Base-by-base conservation (phyloP, 2,888 invertebrate genomes). In the Julus scanicus region DNA sequence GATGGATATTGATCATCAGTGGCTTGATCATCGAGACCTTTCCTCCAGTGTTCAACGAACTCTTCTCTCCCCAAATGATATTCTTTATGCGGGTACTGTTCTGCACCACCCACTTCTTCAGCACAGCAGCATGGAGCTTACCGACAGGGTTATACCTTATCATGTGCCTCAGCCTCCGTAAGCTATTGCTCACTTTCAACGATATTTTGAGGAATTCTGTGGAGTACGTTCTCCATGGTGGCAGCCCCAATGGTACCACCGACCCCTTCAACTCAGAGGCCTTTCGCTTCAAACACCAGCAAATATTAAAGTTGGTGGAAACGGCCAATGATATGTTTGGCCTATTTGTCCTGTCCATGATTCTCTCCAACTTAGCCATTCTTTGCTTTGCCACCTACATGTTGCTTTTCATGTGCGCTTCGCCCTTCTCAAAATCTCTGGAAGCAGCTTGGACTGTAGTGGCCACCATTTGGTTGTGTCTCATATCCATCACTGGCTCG, bases 341-440 rank as follows among this genome's bases (percentile, higher is more conserved):
- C 5, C 44, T 86, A 17, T 86, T 86, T 29, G 53, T 86, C 29
- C 20, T 86, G 9, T 49, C 86, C 5, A 86, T 86, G 86, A 49
- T 86, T 20, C 49, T 86, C 48, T 49, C 86, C 29, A 86, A 49
- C 49, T 48, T 86, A 53, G 86, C 86, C 20, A 48, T 86, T 44
- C 86, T 86, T 48, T 86, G 86, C 48, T 86, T 86, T 86, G 44
- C 86, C 15, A 86, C 49, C 53, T 86, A 86, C 49, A 86, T 86
- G 86, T 11, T 86, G 48, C 86, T 86, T 8, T 86, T 86, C 48
- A 53, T 86, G 53, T 86, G 86, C 20, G 48, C 86, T n/a, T 48
- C 86, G 15, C 49, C 86, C 17, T 86, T 86, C 48, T 49, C 86
- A 13, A 86, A 86, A 29, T 44, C 53, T 44, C 29, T 86, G 49